A percentile compares a stretch with the other conserved stretches of the same genome.
phyloP scores from a whole-genome alignment of 2,113 vertebrate species.

The Podilymbus podiceps region DNA sequence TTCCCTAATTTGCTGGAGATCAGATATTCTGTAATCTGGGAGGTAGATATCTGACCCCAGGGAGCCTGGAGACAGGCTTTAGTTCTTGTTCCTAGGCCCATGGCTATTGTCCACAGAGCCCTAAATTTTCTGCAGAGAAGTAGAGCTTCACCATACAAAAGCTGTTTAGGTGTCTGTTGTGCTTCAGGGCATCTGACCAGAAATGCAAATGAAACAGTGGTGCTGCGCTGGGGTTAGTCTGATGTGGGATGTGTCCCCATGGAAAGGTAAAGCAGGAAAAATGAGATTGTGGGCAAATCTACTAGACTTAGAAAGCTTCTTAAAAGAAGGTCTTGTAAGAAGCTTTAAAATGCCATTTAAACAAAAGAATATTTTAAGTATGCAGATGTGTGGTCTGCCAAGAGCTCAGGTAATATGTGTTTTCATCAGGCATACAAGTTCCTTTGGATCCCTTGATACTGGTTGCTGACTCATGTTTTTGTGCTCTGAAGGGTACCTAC shows the following conservation, averaged over 20 bases:
- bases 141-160: not conserved
- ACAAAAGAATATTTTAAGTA: not conserved
- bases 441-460: not conserved
- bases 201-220: not conserved
- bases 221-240: not conserved
- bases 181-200: not conserved
- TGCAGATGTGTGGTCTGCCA: not conserved
- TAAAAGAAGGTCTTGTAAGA: not conserved
- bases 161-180: not conserved
- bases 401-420: not conserved
- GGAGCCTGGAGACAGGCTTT: not conserved
- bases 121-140: not conserved
- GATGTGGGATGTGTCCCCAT: not conserved
- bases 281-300: not conserved
- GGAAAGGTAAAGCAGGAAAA: not conserved
- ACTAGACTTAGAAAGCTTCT: not conserved
- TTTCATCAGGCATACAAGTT: not conserved
- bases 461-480: not conserved
- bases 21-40: not conserved
- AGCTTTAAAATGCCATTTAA: not conserved
- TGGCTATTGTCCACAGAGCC: not conserved
- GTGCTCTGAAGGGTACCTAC: conserved; percentile 26
- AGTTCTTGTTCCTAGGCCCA: not conserved
- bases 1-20: not conserved
- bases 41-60: not conserved